Base-by-base conservation (phyloP, 2,888 invertebrate genomes). In the Rhingia campestris region DNA sequence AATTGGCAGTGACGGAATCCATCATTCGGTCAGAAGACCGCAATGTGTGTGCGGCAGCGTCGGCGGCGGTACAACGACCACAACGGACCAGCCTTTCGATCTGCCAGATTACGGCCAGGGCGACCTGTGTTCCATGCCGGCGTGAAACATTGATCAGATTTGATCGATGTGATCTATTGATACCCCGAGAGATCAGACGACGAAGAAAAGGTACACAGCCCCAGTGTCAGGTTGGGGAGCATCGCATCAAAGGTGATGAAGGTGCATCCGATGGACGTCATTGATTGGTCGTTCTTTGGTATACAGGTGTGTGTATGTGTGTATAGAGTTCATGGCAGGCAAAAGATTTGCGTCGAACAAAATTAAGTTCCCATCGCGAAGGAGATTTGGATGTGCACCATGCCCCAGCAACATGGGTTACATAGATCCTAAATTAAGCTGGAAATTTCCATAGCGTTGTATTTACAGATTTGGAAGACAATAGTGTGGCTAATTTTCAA, bases 111-210 rank as follows among this genome's bases (percentile, higher is more conserved):
- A 85, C 59, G 85, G 81, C 70, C 63, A 85, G 70, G 51, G 54
- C 81, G 85, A 85, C 72, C 81, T 72, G 75, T 85, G 85, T 86
- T 82, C 74, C 81, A 64, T 73, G 76, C 80, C 84, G 84, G 80
- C 86, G 72, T 80, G 64, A 45, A 76, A 76, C 72, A 86, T 73
- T 70, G 64, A 79, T 79, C 80, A 72, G 74, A 74, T 66, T 56
- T 74, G 74, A 86, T 84, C 86, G 86, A 86, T 86, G 82, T 86
- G 86, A 86, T 86, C 86, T 86, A 86, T 86, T 84, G 86, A 86
- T 86, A 76, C 82, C 74, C 75, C 70, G 63, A 67, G 47, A 86
- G 73, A 81, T 81, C 85, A 72, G 75, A 73, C 76, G 75, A 63
- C 61, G 45, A 32, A 39, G 69, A 53, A 54, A 53, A 61, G 37